Base-by-base conservation (phyloP, 2,113 vertebrate species). In the Symphodus melops region DNA sequence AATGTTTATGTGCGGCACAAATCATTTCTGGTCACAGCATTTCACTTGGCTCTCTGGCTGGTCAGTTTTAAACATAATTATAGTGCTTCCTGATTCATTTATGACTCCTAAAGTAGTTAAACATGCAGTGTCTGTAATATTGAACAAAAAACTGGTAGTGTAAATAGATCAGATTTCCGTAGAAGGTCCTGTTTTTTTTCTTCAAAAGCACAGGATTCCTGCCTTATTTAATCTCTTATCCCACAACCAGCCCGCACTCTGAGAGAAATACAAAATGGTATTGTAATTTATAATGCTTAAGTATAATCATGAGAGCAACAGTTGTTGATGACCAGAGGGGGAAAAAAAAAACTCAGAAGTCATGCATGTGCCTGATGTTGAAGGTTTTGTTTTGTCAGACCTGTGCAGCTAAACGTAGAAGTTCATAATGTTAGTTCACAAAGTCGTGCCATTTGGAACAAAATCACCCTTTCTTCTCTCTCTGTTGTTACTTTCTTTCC, bases 361-460 rank as follows among this genome's bases (percentile, higher is more conserved):
- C 8, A 59, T 28, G 61, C 70, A 44, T 14, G 69, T 83, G 68
- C 65, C 83, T 75, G 72, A 12, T 52, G 71, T n/a, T 48, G 12
- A 56, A 9, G 8, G 21, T 56, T 14, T 28, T 54, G 46, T 65
- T 61, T 59, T 46, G 19, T 75, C 67, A n/a, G 36, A 42, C 19
- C 9, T 5, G 36, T 46, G 21, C 72, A 66, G 72, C 77, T 61
- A 51, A 51, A 8, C 17, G 3, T 17, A 12, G 10, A 8, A 16
- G 57, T 23, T 41, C 57, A 4, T 39, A 8, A 0, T 20, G 39
- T 53, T 19, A 39, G 37, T 49, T 19, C 41, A 52, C 8, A 42
- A 42, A 64, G 12, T 23, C 57, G 25, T 81, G 76, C 64, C 80
- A 73, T 41, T 71, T 5, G 49, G 76, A 83, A 78, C 82, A 83